These are phyloP conservation scores for Prionchulus punctatus DNA, from an alignment of 2,888 invertebrate species.

Conservation along the genomic window DNA sequence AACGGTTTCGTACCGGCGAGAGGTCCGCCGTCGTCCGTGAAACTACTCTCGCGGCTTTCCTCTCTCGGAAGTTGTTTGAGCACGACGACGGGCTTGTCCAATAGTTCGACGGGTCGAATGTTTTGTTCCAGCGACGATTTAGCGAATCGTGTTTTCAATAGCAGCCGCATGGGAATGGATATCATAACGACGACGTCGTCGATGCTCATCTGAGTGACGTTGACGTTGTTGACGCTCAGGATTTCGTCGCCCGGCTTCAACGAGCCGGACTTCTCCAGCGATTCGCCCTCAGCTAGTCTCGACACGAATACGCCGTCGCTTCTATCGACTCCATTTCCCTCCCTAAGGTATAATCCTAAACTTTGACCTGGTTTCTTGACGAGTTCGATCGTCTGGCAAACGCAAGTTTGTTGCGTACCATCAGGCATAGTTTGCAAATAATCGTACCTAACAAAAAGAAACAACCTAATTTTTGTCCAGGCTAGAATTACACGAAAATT, in stretches of 20 bases:
- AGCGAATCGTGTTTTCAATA: conserved; percentile 67
- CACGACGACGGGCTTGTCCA: background rate
- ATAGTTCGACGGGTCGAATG: too few species aligned
- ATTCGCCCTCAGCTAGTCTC: conserved; percentile 62
- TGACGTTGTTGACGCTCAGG: conserved; percentile 88
- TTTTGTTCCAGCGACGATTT: background rate
- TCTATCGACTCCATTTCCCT: conserved; percentile 91
- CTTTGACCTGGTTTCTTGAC: conserved; percentile 97
- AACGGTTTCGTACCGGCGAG: conserved; percentile 19
- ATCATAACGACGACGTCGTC: conserved; percentile 98
- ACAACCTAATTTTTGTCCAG: too few species aligned
- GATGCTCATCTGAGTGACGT: conserved; percentile 89
- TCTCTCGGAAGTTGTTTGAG: conserved; percentile 5
- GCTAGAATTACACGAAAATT: too few species aligned
- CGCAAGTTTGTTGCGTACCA: conserved; percentile 17
- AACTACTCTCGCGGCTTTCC: conserved; percentile 5
- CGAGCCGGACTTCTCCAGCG: conserved; percentile 87
- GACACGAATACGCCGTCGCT: conserved; percentile 96
- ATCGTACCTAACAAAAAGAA: conserved; percentile 16
- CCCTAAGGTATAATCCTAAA: conserved; percentile 78
- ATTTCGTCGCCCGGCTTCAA: conserved; percentile 94
- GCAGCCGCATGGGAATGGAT: conserved; percentile 88
- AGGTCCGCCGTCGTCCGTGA: conserved; percentile 9
- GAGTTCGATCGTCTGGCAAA: conserved; percentile 63
- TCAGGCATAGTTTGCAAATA: conserved; percentile 14